Percentiles rank a stretch among this genome's conserved stretches.
Conservation (phyloP, 1,140 invertebrate genomes). For the Chelonus insularis region DNA sequence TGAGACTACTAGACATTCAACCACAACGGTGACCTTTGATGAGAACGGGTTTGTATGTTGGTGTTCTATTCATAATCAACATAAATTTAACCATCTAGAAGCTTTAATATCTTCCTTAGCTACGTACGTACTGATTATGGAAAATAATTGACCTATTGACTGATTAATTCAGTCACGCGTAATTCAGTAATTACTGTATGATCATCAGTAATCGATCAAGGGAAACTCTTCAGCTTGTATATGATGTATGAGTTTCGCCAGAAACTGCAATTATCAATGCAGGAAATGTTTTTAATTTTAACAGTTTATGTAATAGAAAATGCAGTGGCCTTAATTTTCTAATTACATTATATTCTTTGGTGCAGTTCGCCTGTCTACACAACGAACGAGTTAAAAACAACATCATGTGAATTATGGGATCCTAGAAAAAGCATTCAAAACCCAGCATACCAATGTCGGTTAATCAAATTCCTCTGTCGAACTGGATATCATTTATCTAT, state of each 20-base stretch:
- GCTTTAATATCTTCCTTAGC: no score
- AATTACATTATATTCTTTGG: neutral
- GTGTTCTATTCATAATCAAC: neutral
- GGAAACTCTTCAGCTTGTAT: slow-evolving; percentile 6
- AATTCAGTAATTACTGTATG: slow-evolving; percentile 8
- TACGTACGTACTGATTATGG: neutral
- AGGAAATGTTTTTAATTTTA: neutral
- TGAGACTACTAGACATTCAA: slow-evolving; percentile 34
- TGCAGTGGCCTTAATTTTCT: slow-evolving; percentile 14
- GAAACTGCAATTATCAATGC: neutral
- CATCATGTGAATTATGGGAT: slow-evolving; percentile 43
- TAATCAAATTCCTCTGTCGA: slow-evolving; percentile 63
- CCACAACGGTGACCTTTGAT: slow-evolving; percentile 38
- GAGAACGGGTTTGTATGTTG: slow-evolving; percentile 37
- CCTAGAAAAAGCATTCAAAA: slow-evolving; percentile 39
- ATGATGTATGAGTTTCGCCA: no score
- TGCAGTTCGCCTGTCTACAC: slow-evolving; percentile 13
- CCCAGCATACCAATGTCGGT: slow-evolving; percentile 41
- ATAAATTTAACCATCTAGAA: no score
- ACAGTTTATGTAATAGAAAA: slow-evolving; percentile 4
- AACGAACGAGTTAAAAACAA: slow-evolving; percentile 13
- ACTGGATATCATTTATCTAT: slow-evolving; percentile 64
- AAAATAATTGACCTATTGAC: slow-evolving; percentile 10
- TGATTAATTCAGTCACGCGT: slow-evolving; percentile 1
- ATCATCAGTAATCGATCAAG: neutral